These are phyloP conservation scores for Conger conger DNA, from an alignment of 2,113 vertebrate genomes.

Conservation along the genomic window DNA sequence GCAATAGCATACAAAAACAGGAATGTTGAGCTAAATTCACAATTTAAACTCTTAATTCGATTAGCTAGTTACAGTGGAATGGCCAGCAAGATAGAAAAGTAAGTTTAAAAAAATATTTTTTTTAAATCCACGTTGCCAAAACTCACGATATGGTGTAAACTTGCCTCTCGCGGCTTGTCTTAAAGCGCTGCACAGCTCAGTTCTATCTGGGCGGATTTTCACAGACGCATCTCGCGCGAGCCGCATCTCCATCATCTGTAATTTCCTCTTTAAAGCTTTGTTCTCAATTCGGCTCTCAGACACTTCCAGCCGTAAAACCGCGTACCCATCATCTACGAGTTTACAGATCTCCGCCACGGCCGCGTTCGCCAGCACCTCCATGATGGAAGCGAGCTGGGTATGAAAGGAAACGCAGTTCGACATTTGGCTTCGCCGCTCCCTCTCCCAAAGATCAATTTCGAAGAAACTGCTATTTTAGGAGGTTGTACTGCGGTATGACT, in stretches of 20 bases:
- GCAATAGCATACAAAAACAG: too few species aligned
- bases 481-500: background rate
- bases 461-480: background rate
- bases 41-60: too few species aligned
- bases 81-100: too few species aligned
- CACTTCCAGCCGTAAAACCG: conserved; percentile 67
- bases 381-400: conserved; percentile 73
- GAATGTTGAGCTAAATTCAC: too few species aligned
- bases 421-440: conserved; percentile 44
- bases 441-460: background rate
- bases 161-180: background rate
- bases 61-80: too few species aligned
- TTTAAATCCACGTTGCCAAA: background rate
- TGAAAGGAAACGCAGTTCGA: conserved; percentile 66
- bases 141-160: background rate
- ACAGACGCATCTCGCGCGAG: conserved; percentile 61
- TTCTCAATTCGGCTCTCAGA: conserved; percentile 68
- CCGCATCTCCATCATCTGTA: conserved; percentile 65
- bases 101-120: too few species aligned
- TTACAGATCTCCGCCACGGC: conserved; percentile 73
- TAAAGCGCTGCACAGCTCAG: background rate
- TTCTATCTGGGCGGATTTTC: conserved; percentile 41
- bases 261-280: conserved; percentile 65
- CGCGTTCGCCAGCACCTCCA: conserved; percentile 73
- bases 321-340: conserved; percentile 70